These are phyloP conservation scores for Pseudoatta argentina DNA, from an alignment of 1,140 invertebrate genomes.

Conservation along the genomic window DNA sequence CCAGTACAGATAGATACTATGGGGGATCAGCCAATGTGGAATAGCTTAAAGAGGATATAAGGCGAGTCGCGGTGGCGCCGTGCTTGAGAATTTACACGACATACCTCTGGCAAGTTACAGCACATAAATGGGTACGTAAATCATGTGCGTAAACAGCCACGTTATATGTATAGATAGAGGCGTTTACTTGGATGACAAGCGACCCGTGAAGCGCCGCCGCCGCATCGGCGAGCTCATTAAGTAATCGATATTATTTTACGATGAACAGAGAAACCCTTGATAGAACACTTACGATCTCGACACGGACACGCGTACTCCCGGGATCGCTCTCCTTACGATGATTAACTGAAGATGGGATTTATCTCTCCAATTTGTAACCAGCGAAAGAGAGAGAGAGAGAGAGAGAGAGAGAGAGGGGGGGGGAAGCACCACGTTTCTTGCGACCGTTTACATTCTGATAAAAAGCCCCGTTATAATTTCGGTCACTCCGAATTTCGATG, in stretches of 20 bases:
- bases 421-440: slow-evolving; percentile 10
- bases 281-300: slow-evolving; percentile 52
- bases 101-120: slow-evolving; percentile 56
- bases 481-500: neutral
- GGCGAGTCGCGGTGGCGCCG: slow-evolving; percentile 50
- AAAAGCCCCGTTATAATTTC: slow-evolving; percentile 27
- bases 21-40: slow-evolving; percentile 25
- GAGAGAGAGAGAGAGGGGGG: neutral
- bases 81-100: slow-evolving; percentile 47
- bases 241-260: slow-evolving; percentile 69
- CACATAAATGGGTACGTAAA: slow-evolving; percentile 63
- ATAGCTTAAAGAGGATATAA: slow-evolving; percentile 56
- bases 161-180: slow-evolving; percentile 63
- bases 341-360: slow-evolving; percentile 47
- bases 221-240: slow-evolving; percentile 62
- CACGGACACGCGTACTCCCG: slow-evolving; percentile 56
- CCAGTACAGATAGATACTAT: slow-evolving; percentile 26
- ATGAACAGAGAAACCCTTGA: slow-evolving; percentile 64
- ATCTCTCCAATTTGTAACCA: slow-evolving; percentile 51
- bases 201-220: slow-evolving; percentile 60
- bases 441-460: slow-evolving; percentile 21
- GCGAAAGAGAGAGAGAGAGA: neutral
- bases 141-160: slow-evolving; percentile 58
- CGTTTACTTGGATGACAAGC: slow-evolving; percentile 62
- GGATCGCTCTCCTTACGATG: slow-evolving; percentile 39